phyloP scores from a whole-genome alignment of 2,888 invertebrate genomes.

The Apodemia mormo region DNA sequence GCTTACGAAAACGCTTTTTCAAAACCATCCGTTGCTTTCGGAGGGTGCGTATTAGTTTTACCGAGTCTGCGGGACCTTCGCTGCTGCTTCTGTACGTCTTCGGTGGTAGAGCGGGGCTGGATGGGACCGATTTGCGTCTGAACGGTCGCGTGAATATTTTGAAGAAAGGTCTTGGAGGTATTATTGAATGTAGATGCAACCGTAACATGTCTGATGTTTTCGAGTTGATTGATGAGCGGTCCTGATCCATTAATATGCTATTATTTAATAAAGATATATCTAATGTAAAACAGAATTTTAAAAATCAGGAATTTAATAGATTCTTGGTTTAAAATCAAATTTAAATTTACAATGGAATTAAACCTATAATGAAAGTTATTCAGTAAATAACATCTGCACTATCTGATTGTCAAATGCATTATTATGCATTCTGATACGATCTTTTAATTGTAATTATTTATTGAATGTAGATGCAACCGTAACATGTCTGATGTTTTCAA shows the following conservation, averaged over 20 bases:
- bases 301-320: background rate
- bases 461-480: slow-evolving; percentile 80
- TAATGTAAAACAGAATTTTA: background rate
- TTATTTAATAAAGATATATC: background rate
- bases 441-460: slow-evolving; percentile 47
- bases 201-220: slow-evolving; percentile 77
- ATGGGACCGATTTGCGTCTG: slow-evolving; percentile 85
- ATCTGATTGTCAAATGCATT: too few species aligned
- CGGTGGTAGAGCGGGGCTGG: slow-evolving; percentile 83
- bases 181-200: slow-evolving; percentile 79
- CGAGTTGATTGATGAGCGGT: slow-evolving; percentile 78
- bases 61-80: slow-evolving; percentile 74
- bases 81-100: slow-evolving; percentile 76
- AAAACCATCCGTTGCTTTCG: slow-evolving; percentile 62
- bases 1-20: slow-evolving; percentile 67
- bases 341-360: too few species aligned
- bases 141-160: slow-evolving; percentile 85
- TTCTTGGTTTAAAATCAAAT: too few species aligned
- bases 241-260: slow-evolving; percentile 47
- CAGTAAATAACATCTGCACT: too few species aligned
- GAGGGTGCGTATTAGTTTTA: slow-evolving; percentile 60
- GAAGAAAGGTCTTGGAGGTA: slow-evolving; percentile 82
- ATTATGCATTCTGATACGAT: too few species aligned
- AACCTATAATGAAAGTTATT: too few species aligned
- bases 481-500: slow-evolving; percentile 76